Evolutionary conservation across 2,888 invertebrate species (phyloP).

Genomic region (Autographa pulchrina): DNA sequence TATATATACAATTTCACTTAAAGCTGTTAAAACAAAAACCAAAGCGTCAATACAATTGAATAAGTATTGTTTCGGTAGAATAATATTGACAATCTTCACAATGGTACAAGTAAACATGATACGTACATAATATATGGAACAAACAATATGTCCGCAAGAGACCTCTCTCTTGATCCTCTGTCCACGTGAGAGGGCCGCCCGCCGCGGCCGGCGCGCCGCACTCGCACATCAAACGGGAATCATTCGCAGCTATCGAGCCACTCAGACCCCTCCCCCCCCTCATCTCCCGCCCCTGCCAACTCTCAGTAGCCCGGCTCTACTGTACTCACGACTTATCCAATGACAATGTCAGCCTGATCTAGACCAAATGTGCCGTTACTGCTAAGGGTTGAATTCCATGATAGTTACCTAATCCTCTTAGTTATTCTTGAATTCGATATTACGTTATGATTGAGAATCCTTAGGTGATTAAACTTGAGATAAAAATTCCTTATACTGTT

Average conservation of each 20-base stretch:
- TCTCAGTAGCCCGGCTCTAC: neutral
- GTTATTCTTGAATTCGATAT: too few species aligned
- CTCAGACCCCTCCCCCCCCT: neutral
- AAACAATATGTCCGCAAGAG: slow-evolving; percentile 17
- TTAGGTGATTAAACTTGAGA: too few species aligned
- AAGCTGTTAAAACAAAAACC: too few species aligned
- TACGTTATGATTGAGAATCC: too few species aligned
- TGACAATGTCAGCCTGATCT: neutral
- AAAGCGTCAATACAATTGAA: neutral
- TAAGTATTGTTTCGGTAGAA: neutral
- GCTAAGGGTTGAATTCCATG: neutral
- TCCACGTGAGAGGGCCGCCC: slow-evolving; percentile 8
- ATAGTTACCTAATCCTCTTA: too few species aligned
- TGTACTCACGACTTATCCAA: neutral
- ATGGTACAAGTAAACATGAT: neutral
- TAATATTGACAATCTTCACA: neutral
- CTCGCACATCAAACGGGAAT: slow-evolving; percentile 42
- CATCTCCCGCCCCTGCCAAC: neutral
- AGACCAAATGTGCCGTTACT: too few species aligned
- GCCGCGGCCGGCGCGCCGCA: neutral
- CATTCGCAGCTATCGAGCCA: slow-evolving; percentile 31
- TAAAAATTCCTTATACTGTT: too few species aligned
- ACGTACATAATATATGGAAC: neutral
- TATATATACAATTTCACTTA: too few species aligned
- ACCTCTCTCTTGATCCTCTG: slow-evolving; percentile 14